Base-by-base conservation (phyloP, 2,113 vertebrate genomes). In the Poeciliopsis turrubarensis region DNA sequence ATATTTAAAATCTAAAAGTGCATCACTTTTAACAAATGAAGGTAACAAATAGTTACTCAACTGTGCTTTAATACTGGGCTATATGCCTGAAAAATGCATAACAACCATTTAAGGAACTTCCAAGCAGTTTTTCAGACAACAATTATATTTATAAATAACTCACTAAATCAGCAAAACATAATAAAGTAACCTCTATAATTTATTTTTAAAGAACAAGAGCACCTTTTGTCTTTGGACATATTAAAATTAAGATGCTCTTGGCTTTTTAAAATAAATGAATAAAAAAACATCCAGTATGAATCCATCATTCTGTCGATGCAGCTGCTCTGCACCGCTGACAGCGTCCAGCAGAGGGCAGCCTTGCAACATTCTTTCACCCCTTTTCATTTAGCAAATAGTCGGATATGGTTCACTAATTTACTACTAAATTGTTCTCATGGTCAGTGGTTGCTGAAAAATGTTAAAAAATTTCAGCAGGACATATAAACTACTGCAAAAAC, bases 331-430 rank as follows among this genome's bases (percentile, higher is more conserved):
- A 87, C 65, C 85, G 13, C 34, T 11, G 0, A 25, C 13, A 66
- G 15, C 0, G 5, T 78, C 90, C 91, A 89, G 77, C 69, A 91
- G 91, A 70, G 74, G 86, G 86, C 85, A 79, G 44, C 2, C 81
- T 47, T 41, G 76, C 32, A 1, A 60, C 67, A 83, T 75, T 60
- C 0, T 34, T 47, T 1, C 39, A 6, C 51, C 22, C 51, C 25
- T n/a, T 19, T 47, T 47, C 17, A 6, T 47, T 17, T 17, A 19
- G 51, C 22, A 25, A 25, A 57, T 9, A 25, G 22, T 19, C 44
- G 15, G 44, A 34, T 37, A 37, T 37, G 11, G 10, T 37, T 37
- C 11, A 34, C 34, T 34, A 37, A 37, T 54, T 54, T 22, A 8
- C 22, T 25, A 22, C 30, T 31, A 4, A 31, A 31, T 31, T 31